A percentile compares a stretch with the other conserved stretches of the same genome.
Conservation (phyloP, 2,113 vertebrate species). For the Hippocampus mohnikei region DNA sequence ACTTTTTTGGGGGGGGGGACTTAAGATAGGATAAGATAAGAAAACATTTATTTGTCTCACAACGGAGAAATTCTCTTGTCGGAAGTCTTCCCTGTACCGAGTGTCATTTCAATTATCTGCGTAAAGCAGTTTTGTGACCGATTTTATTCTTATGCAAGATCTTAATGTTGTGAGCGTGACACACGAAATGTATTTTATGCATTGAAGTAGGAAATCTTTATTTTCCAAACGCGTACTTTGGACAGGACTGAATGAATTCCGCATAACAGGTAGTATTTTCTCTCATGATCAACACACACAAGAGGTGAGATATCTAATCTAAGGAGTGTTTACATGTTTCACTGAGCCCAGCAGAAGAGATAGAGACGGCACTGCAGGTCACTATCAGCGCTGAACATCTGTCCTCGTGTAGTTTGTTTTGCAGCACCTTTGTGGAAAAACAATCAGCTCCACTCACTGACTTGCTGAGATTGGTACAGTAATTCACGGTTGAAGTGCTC, state of each 20-base stretch:
- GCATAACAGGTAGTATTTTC: neutral
- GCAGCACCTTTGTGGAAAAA: neutral
- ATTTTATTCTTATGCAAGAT: too few relatives aligned
- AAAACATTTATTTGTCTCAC: too few relatives aligned
- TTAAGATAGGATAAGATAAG: too few relatives aligned
- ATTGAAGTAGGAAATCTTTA: too few relatives aligned
- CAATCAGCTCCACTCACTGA: constrained; percentile 6
- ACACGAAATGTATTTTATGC: too few relatives aligned
- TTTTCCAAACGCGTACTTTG: too few relatives aligned
- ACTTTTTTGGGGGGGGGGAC: too few relatives aligned
- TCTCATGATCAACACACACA: neutral
- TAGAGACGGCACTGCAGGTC: constrained; percentile 20
- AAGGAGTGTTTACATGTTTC: constrained; percentile 6
- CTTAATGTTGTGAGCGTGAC: too few relatives aligned
- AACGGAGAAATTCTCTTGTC: too few relatives aligned
- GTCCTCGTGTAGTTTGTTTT: constrained; percentile 15
- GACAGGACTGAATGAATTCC: neutral
- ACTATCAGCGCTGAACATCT: neutral
- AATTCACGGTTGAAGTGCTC: constrained; percentile 9
- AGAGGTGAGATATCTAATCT: constrained; percentile 17
- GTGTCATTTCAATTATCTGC: too few relatives aligned
- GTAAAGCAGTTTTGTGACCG: too few relatives aligned
- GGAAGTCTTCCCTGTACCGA: too few relatives aligned
- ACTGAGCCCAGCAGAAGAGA: constrained; percentile 1
- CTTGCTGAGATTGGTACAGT: constrained; percentile 9